phyloP scores from a whole-genome alignment of 2,888 invertebrate species.

The Cinara cedri region DNA sequence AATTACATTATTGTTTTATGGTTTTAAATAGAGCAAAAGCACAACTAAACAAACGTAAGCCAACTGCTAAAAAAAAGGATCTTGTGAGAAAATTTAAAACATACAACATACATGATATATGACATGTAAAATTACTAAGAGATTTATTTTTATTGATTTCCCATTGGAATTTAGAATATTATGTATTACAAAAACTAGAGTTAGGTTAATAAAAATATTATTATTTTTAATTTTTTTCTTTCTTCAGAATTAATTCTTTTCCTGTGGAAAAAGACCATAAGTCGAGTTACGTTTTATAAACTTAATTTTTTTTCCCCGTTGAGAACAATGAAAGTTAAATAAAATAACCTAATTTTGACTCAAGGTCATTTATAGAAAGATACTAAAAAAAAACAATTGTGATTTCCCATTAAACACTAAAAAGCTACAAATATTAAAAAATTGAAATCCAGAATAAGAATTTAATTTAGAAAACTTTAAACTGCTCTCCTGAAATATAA shows the following conservation, averaged over 20 bases:
- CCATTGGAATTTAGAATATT: background rate
- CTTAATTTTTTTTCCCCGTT: background rate
- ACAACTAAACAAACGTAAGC: background rate
- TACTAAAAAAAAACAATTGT: background rate
- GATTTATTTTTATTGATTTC: slow-evolving; percentile 4
- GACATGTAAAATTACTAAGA: background rate
- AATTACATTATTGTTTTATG: background rate
- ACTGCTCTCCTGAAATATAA: too few species aligned
- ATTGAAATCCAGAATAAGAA: too few species aligned
- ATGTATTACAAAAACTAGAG: background rate
- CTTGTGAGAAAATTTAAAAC: too few species aligned
- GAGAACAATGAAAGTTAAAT: background rate
- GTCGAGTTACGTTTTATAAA: background rate
- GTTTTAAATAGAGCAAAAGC: background rate
- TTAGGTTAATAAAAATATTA: background rate
- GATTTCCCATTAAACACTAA: background rate
- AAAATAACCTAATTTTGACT: background rate
- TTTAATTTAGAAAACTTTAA: too few species aligned
- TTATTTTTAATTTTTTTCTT: slow-evolving; percentile 1
- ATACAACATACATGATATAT: too few species aligned
- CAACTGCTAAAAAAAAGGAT: background rate
- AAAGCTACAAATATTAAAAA: too few species aligned
- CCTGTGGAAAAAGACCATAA: background rate
- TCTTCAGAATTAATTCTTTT: background rate
- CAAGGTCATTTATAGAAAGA: background rate